These are phyloP conservation scores for Caenorhabditis doughertyi DNA, from an alignment of 2,888 invertebrate genomes.

Conservation along the genomic window DNA sequence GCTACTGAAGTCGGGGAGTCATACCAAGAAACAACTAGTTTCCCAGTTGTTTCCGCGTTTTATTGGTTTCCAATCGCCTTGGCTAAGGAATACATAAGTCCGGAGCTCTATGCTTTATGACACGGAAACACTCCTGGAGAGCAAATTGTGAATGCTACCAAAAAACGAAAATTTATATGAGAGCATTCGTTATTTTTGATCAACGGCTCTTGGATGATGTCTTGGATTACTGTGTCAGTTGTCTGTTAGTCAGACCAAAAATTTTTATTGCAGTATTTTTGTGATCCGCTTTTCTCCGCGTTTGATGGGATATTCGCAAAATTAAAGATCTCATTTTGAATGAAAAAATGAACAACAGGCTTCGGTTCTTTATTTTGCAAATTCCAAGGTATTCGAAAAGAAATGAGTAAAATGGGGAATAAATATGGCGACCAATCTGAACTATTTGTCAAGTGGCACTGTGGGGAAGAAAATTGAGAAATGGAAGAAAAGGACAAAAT, in stretches of 20 bases:
- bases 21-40: neutral
- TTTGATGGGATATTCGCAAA: neutral
- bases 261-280: slow-evolving; percentile 50
- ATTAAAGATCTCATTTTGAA: neutral
- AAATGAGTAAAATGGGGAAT: neutral
- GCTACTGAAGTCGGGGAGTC: neutral
- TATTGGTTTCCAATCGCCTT: slow-evolving; percentile 19
- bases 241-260: slow-evolving; percentile 7
- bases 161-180: slow-evolving; percentile 23
- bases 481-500: neutral
- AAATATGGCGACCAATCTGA: slow-evolving; percentile 48
- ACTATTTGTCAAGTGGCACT: slow-evolving; percentile 54
- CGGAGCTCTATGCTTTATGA: slow-evolving; percentile 48
- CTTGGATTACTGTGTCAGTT: slow-evolving; percentile 8
- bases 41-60: slow-evolving; percentile 6
- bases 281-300: slow-evolving; percentile 1
- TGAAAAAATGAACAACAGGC: slow-evolving; percentile 52
- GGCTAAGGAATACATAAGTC: slow-evolving; percentile 3
- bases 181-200: slow-evolving; percentile 23
- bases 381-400: slow-evolving; percentile 39
- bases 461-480: slow-evolving; percentile 8
- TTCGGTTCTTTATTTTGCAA: slow-evolving; percentile 51
- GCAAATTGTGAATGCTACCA: slow-evolving; percentile 19
- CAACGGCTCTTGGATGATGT: slow-evolving; percentile 36
- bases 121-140: slow-evolving; percentile 46